Percentiles rank a stretch among this genome's conserved stretches.
These are phyloP conservation scores for Apamea sordens DNA, from an alignment of 2,888 invertebrate genomes.

Conservation along the genomic window DNA sequence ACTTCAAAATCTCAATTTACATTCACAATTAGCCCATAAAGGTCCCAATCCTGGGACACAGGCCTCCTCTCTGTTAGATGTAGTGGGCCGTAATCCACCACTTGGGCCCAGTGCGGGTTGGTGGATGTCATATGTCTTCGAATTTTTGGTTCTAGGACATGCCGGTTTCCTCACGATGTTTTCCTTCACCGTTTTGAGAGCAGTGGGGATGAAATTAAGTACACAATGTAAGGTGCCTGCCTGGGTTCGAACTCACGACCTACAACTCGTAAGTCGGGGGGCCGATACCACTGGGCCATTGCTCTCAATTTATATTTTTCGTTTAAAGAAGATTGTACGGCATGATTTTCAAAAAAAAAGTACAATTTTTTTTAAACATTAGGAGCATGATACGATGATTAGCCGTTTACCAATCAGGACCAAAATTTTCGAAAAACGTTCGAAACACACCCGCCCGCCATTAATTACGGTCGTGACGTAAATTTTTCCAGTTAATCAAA, in stretches of 20 bases:
- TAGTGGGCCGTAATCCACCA: neutral
- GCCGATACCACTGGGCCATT: neutral
- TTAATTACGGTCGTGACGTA: conserved; percentile 82
- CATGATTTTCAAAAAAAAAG: conserved; percentile 4
- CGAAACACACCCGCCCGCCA: conserved; percentile 75
- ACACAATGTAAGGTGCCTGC: neutral
- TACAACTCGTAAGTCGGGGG: neutral
- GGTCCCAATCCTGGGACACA: too few relatives aligned
- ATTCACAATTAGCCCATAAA: too few relatives aligned
- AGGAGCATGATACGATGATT: conserved; percentile 44
- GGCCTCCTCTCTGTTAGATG: neutral
- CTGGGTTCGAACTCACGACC: neutral
- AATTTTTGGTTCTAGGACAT: neutral
- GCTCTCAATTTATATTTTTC: neutral
- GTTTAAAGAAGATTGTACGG: neutral
- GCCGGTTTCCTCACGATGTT: neutral
- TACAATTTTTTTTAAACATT: conserved; percentile 29
- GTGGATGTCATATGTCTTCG: neutral
- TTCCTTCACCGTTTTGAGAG: neutral
- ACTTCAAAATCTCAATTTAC: neutral
- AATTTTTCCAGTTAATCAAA: conserved; percentile 85
- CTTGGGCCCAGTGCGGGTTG: too few relatives aligned
- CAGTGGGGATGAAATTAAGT: neutral
- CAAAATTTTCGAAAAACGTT: conserved; percentile 52
- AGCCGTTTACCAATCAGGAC: conserved; percentile 54